Evolutionary conservation across 2,888 invertebrate species (phyloP).

Genomic region (Coelopa pilipes): DNA sequence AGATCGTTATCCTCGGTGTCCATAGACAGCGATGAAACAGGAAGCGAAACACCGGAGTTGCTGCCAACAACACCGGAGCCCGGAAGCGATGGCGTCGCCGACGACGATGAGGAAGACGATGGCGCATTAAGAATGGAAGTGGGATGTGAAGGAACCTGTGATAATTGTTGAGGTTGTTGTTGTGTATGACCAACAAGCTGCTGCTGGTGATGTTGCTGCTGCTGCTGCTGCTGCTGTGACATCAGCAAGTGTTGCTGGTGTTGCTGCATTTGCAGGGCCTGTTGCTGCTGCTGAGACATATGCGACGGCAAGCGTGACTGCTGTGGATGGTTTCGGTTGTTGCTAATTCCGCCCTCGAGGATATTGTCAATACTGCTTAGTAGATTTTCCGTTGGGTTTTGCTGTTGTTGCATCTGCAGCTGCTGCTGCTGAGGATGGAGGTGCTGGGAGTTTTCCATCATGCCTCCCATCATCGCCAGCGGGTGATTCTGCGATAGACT

Average conservation of each 20-base stretch:
- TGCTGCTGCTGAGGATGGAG: constrained; percentile 48
- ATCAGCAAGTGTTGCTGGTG: constrained; percentile 40
- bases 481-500: constrained; percentile 51
- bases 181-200: constrained; percentile 35
- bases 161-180: constrained; percentile 40
- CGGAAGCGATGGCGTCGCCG: constrained; percentile 27
- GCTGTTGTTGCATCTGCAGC: constrained; percentile 35
- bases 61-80: constrained; percentile 33
- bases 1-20: constrained; percentile 60
- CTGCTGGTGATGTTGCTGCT: constrained; percentile 42
- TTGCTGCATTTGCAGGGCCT: constrained; percentile 44
- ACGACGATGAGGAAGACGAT: constrained; percentile 33
- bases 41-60: constrained; percentile 36
- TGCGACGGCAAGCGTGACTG: constrained; percentile 36
- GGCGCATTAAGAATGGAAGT: constrained; percentile 35
- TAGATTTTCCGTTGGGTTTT: constrained; percentile 47
- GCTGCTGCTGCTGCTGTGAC: constrained; percentile 44
- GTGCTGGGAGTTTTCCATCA: constrained; percentile 57
- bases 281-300: constrained; percentile 34
- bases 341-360: constrained; percentile 41
- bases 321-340: constrained; percentile 43
- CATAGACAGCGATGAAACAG: constrained; percentile 48
- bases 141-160: constrained; percentile 40
- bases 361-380: constrained; percentile 50
- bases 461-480: constrained; percentile 60